phyloP scores from a whole-genome alignment of 2,888 invertebrate genomes.

The Oscheius sp. region DNA sequence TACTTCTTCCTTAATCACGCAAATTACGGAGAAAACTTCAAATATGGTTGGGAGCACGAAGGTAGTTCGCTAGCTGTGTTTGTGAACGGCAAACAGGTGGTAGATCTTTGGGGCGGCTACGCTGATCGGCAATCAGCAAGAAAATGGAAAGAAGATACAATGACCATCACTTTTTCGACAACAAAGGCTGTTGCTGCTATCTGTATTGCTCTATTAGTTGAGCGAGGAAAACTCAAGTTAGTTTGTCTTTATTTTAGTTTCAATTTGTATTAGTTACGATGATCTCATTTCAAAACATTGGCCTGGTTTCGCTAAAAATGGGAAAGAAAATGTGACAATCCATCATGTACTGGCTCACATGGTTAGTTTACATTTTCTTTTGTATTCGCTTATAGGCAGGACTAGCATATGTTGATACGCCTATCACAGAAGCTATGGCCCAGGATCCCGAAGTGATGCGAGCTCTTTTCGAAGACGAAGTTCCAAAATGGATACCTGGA shows the following conservation, averaged over 20 bases:
- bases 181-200: constrained; percentile 61
- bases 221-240: constrained; percentile 67
- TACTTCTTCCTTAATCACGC: constrained; percentile 45
- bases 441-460: constrained; percentile 44
- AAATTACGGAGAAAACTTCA: constrained; percentile 59
- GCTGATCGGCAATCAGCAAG: constrained; percentile 58
- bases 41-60: constrained; percentile 65
- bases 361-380: constrained; percentile 39
- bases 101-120: constrained; percentile 72
- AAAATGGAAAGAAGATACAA: constrained; percentile 55
- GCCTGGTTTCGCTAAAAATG: constrained; percentile 58
- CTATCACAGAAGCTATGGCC: constrained; percentile 53
- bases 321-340: constrained; percentile 55
- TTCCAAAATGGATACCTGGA: constrained; percentile 55
- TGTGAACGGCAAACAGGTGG: constrained; percentile 67
- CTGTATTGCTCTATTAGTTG: constrained; percentile 70
- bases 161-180: constrained; percentile 56
- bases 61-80: constrained; percentile 71
- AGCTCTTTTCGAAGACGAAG: constrained; percentile 41
- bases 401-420: constrained; percentile 51
- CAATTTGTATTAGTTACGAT: constrained; percentile 37
- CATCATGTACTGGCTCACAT: constrained; percentile 54
- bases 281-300: constrained; percentile 57
- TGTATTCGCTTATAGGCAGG: too few relatives aligned
- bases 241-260: not conserved